phyloP scores from a whole-genome alignment of 2,797 vertebrate species.

The Hippocampus kuda region DNA sequence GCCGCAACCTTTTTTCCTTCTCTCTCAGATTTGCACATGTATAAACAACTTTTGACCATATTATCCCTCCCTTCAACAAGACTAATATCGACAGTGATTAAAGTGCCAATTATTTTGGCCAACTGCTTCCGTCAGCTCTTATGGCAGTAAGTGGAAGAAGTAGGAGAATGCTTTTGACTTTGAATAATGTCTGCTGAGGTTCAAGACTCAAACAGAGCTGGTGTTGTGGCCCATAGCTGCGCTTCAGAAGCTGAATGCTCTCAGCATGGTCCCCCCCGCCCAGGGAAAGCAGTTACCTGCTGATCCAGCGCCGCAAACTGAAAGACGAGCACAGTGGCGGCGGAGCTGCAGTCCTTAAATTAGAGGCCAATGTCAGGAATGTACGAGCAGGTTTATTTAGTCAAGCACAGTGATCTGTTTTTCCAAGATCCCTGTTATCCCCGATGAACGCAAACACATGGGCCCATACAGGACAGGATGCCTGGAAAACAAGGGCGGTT shows the following conservation, averaged over 20 bases:
- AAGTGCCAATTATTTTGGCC: constrained; percentile 55
- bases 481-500: constrained; percentile 48
- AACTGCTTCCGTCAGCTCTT: constrained; percentile 33
- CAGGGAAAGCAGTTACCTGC: constrained; percentile 12
- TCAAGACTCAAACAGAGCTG: constrained; percentile 27
- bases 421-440: constrained; percentile 59
- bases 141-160: constrained; percentile 7
- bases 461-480: constrained; percentile 20
- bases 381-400: constrained; percentile 61
- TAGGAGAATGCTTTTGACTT: constrained; percentile 12
- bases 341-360: constrained; percentile 47
- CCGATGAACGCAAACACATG: constrained; percentile 58
- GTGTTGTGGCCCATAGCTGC: constrained; percentile 12
- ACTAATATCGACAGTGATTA: constrained; percentile 65
- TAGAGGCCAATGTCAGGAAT: constrained; percentile 58
- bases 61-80: constrained; percentile 43
- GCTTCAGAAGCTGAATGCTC: constrained; percentile 5
- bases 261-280: constrained; percentile 21
- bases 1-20: constrained; percentile 25
- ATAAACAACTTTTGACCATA: constrained; percentile 56
- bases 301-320: constrained; percentile 15
- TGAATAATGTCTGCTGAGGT: constrained; percentile 14
- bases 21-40: constrained; percentile 52
- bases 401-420: constrained; percentile 62
- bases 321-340: constrained; percentile 36